Base-by-base conservation (phyloP, 2,797 vertebrate genomes). In the Petrocephalus sullivani region DNA sequence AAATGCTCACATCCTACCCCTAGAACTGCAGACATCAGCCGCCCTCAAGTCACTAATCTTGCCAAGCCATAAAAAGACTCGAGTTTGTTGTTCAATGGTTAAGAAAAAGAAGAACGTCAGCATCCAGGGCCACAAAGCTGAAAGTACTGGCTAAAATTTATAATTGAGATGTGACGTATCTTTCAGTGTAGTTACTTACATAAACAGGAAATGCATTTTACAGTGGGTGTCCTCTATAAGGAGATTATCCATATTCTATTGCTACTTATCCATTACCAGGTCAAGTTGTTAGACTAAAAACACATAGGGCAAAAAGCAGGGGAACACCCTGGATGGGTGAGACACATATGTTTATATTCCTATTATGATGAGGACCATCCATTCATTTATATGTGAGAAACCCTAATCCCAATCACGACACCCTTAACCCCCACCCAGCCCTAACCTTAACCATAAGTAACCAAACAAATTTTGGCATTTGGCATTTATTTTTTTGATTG, bases 191-290 rank as follows among this genome's bases (percentile, higher is more conserved):
- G 54, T 89, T 89, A 89, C 87, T 87, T 91, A 89, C 89, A 87
- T 90, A 75, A 89, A 84, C 88, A 88, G 85, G 75, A 88, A 88
- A 90, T 87, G 87, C 86, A 88, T 90, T 90, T 90, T 33, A 14
- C 9, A 28, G 83, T 23, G 51, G 46, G 23, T 53, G 53, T 28
- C n/a, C 9, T 85, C 83, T 85, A 23, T 85, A 37, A 37, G 23
- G 6, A 85, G 83, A 54, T 56, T 60, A 58, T 86, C 54, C 23
- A 58, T 60, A 67, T 54, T 49, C 71, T 78, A 41, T n/a, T 41
- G 14, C 16, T 12, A 37, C 37, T 78, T 33, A 41, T 12, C 33
- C 14, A 75, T 16, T 60, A 60, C 16, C 16, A n/a, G 57, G 16
- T 60, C n/a, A 5, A 54, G 3, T 60, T n/a, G 57, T 41, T 75